Base-by-base conservation (phyloP, 2,888 invertebrate species). In the Apantesis nais region DNA sequence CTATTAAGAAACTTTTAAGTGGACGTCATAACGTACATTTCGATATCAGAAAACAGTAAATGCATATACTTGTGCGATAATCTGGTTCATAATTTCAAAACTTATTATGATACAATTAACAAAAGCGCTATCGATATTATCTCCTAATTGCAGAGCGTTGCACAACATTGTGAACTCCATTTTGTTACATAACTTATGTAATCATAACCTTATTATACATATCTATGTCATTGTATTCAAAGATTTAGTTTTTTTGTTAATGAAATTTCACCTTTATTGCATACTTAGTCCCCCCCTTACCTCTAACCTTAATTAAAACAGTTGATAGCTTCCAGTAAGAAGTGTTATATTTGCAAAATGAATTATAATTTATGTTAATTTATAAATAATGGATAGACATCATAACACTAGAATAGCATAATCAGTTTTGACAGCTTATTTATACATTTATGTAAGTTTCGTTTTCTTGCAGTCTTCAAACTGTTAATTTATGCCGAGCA, bases 91-190 rank as follows among this genome's bases (percentile, higher is more conserved):
- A 37, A 62, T 64, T 68, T 58, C 64, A 34, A 69, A 64, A 64
- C 19, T 19, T 25, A 64, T 64, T 69, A 41, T 44, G 58, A 68
- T 31, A 65, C 52, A 12, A 22, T 63, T 62, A 66, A 52, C 66
- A 66, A 66, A 70, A 25, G 66, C 58, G 29, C 34, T 41, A 55
- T 64, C 9, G 74, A 78, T 74, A 16, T 31, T 61, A 73, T 79
- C 73, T 70, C 19, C 37, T 78, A 71, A 78, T 76, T 75, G 71
- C 66, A 37, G 0, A 60, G 19, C 29, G 62, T 74, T 81, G 31
- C 71, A 62, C 31, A 76, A 73, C 14, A 19, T 63, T 61, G 48
- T 62, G 64, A 64, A 72, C 69, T 68, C 61, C 34, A 12, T 55
- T 72, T n/a, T 9, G 31, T 69, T 70, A 64, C 39, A 58, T 48